phyloP scores from a whole-genome alignment of 2,888 invertebrate species.

The Synanthedon myopaeformis region DNA sequence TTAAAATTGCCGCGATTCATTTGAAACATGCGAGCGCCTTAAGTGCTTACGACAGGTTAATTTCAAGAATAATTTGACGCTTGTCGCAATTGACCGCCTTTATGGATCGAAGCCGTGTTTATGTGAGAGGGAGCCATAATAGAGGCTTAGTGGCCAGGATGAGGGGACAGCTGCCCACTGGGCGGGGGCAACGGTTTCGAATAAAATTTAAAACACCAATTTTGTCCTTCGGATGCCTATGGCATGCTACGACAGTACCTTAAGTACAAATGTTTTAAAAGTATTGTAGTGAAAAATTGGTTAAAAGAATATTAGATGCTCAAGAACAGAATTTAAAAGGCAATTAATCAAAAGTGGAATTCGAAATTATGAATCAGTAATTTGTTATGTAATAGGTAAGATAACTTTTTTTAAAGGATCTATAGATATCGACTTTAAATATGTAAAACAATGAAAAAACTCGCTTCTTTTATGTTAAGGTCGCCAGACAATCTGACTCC shows the following conservation, averaged over 20 bases:
- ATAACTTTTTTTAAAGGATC: too few species aligned
- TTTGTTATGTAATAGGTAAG: too few species aligned
- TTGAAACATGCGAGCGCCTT: constrained; percentile 31
- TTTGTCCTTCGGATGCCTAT: too few species aligned
- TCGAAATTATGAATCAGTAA: too few species aligned
- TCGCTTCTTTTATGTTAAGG: too few species aligned
- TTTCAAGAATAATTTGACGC: constrained; percentile 63
- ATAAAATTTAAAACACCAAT: constrained; percentile 11
- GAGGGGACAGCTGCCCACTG: constrained; percentile 44
- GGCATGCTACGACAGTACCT: not conserved
- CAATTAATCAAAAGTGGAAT: too few species aligned
- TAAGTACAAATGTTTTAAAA: not conserved
- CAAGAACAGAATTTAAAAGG: too few species aligned
- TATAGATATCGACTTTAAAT: too few species aligned
- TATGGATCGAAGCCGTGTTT: constrained; percentile 39
- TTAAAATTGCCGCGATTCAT: constrained; percentile 23
- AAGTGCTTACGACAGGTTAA: constrained; percentile 62
- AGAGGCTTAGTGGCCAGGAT: constrained; percentile 41
- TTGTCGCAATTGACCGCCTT: constrained; percentile 30
- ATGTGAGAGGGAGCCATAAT: constrained; percentile 36
- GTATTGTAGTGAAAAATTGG: not conserved
- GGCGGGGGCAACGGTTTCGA: constrained; percentile 44
- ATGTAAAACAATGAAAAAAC: too few species aligned
- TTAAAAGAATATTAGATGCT: too few species aligned
- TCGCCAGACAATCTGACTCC: too few species aligned